A percentile compares a stretch with the other conserved stretches of the same genome.
These are phyloP conservation scores for Nomada fucata DNA, from an alignment of 2,888 invertebrate genomes.

Conservation along the genomic window DNA sequence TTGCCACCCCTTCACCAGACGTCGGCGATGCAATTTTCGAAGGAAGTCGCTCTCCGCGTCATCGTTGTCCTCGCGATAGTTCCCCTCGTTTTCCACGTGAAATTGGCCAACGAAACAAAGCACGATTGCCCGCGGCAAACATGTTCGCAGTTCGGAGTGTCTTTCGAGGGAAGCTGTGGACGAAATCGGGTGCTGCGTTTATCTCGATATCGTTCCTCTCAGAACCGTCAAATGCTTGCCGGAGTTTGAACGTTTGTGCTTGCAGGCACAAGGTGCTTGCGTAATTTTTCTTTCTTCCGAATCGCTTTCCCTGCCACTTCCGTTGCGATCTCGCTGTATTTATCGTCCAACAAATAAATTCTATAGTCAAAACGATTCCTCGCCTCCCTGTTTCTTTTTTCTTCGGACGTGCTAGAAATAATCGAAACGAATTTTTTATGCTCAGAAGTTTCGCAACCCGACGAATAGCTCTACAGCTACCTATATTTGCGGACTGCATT, in stretches of 20 bases:
- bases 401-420: too few relatives aligned
- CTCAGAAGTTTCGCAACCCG: too few relatives aligned
- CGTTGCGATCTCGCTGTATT: not conserved
- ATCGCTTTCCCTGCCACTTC: not conserved
- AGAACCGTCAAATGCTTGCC: too few relatives aligned
- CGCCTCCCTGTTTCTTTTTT: not conserved
- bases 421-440: too few relatives aligned
- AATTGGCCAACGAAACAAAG: conserved; percentile 4
- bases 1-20: not conserved
- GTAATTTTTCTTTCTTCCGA: not conserved
- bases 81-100: not conserved
- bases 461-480: too few relatives aligned
- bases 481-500: too few relatives aligned
- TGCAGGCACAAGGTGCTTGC: not conserved
- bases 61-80: not conserved
- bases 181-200: too few relatives aligned
- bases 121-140: not conserved
- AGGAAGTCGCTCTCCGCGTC: not conserved
- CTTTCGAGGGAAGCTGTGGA: too few relatives aligned
- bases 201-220: too few relatives aligned
- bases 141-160: too few relatives aligned
- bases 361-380: not conserved
- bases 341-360: not conserved
- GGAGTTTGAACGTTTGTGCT: too few relatives aligned
- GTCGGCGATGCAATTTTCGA: not conserved